Base-by-base conservation (phyloP, 2,113 vertebrate genomes). In the Ia io region DNA sequence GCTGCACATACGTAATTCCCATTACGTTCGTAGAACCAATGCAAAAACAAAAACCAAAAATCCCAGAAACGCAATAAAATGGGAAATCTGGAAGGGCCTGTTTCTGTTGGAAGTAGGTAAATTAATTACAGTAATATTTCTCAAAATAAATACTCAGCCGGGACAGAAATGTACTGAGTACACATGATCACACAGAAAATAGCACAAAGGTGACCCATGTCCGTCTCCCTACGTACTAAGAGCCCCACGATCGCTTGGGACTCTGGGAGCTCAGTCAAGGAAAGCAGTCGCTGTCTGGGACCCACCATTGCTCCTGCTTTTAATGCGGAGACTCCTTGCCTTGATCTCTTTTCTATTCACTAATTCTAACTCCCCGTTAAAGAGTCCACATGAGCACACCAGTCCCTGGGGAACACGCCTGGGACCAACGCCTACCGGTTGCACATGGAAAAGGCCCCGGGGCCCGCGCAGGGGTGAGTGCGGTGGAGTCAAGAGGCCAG, bases 11-110 rank as follows among this genome's bases (percentile, higher is more conserved):
- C 80, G 37, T 90, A 70, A 85, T 82, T 88, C 30, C 28, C 80
- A 69, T 89, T 93, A 96, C 67, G 53, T 69, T 97, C 92, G 61
- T 16, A 71, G 44, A 65, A 91, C 6, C 83, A 56, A 63, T 23
- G 49, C 20, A 70, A 92, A 63, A 59, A 59, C 56, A 59, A 59
- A 59, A 59, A 59, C 3, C 30, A 70, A 90, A 63, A 88, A 61
- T 63, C 17, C 56, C 40, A 63, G 93, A 92, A 86, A 82, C 42
- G 28, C 51, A 73, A 18, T 69, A 84, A 59, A 83, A 92, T 59
- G 28, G 40, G n/a, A 93, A 89, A 73, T 42, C 22, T 22, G 44
- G 32, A 80, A 65, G 51, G 30, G 40, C 69, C 32, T 77, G 22
- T 80, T 92, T 88, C 77, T 67, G n/a, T 70, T 32, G 28, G 22